phyloP scores from a whole-genome alignment of 2,113 vertebrate species.

The Coreoperca whiteheadi region DNA sequence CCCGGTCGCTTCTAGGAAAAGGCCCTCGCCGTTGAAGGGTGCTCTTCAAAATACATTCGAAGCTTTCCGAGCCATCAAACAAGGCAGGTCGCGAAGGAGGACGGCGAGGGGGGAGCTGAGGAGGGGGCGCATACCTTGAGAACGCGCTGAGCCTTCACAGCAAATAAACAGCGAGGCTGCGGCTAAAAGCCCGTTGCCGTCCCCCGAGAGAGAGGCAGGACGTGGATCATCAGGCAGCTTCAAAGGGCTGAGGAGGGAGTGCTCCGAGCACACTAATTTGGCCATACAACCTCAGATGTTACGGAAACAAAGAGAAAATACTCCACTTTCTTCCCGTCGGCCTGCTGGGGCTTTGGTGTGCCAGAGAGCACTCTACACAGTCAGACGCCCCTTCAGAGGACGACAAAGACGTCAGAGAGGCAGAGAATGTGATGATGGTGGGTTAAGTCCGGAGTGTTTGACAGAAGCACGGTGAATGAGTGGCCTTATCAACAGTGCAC shows the following conservation, averaged over 20 bases:
- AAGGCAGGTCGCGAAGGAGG: background rate
- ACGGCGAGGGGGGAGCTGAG: background rate
- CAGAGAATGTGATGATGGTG: background rate
- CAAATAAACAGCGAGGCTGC: constrained; percentile 33
- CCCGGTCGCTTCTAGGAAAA: constrained; percentile 22
- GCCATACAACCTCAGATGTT: background rate
- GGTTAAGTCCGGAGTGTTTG: background rate
- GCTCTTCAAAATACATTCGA: constrained; percentile 54
- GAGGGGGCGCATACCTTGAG: constrained; percentile 9
- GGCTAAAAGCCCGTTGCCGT: constrained; percentile 38
- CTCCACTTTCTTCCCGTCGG: background rate
- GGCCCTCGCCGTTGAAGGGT: background rate
- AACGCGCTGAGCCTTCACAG: constrained; percentile 32
- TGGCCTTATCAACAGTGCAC: no score
- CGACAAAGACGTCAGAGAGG: background rate
- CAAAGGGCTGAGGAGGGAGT: constrained; percentile 43
- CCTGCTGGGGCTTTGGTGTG: constrained; percentile 5
- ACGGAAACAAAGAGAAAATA: constrained; percentile 36
- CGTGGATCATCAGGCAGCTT: constrained; percentile 51
- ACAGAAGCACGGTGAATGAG: background rate
- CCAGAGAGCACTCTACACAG: background rate
- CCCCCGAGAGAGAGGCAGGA: constrained; percentile 20
- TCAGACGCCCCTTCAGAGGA: background rate
- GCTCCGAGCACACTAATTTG: constrained; percentile 28
- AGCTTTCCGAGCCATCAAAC: constrained; percentile 46